Base-by-base conservation (phyloP, 92 coral and sea anemone species). In the Heliopora coerulea region DNA sequence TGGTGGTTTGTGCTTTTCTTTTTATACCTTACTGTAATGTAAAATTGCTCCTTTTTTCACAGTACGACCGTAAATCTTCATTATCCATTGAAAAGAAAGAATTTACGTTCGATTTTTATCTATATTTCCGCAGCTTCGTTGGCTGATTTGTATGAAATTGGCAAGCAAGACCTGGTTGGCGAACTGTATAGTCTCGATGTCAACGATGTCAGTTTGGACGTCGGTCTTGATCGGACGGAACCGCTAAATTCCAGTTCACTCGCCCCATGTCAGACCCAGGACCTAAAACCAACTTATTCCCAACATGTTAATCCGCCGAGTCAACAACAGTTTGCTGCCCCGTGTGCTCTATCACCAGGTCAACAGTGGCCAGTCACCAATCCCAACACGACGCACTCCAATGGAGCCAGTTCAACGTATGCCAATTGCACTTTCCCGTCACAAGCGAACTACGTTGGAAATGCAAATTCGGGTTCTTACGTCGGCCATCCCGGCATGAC, bases 131-230 rank as follows among this genome's bases (percentile, higher is more conserved):
- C 34, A 70, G 77, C 77, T 52, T 54, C 63, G 24, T 27, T 70
- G 31, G 56, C 62, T 11, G 77, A 70, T 13, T 34, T 70, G 48
- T 62, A 70, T 33, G 42, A 50, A 13, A 70, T 70, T 33, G 77
- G 77, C 26, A 70, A 70, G 54, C 63, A 48, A 4, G 77, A 70
- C 21, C 41, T 70, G 49, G 49, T 70, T 30, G 50, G 77, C 15
- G 77, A 54, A 5, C 63, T 70, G 49, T 34, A 29, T 14, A 42
- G 54, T 9, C 24, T 70, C 0, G 77, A 70, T 9, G 62, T 70
- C 3, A 70, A 70, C 35, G 62, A 52, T 50, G 14, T 70, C 27
- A 52, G 19, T 18, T 31, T 52, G 4, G 77, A 70, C 7, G 62
- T 40, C 12, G 27, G n/a, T 7, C 30, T 23, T 17, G 77, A 54